These are phyloP conservation scores for Andrena cerasifolii DNA, from an alignment of 1,140 invertebrate genomes.

Conservation along the genomic window DNA sequence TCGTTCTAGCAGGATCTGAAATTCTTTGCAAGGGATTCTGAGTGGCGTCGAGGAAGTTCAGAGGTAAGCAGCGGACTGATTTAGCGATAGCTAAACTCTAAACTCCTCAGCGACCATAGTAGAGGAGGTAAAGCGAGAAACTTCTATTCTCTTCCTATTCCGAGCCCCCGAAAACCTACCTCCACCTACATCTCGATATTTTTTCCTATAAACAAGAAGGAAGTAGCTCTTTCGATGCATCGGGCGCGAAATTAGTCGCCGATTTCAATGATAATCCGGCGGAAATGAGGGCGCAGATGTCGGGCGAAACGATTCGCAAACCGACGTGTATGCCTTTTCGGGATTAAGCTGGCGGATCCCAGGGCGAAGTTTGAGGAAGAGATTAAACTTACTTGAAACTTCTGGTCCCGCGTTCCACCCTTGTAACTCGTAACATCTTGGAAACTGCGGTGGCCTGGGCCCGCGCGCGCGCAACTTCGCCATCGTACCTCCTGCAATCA, in stretches of 20 bases:
- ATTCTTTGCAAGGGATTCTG: no score
- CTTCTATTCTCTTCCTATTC: no score
- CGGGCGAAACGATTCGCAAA: slow-evolving; percentile 52
- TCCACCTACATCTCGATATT: no score
- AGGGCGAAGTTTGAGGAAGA: slow-evolving; percentile 30
- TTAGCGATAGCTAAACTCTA: no score
- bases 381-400: slow-evolving; percentile 49
- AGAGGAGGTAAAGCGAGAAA: no score
- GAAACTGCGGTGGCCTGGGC: no score
- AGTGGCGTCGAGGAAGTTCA: no score
- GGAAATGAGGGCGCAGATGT: slow-evolving; percentile 19
- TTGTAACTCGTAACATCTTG: not conserved
- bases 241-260: not conserved
- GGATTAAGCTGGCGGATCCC: slow-evolving; percentile 53
- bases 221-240: no score
- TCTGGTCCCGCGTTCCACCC: not conserved
- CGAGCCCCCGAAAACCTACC: no score
- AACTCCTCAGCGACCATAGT: no score
- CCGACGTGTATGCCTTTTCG: slow-evolving; percentile 51
- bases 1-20: no score
- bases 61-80: no score
- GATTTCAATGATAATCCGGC: slow-evolving; percentile 9
- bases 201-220: not conserved
- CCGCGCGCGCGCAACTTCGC: not conserved
- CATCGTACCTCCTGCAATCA: slow-evolving; percentile 49